Conservation (phyloP, 1,140 invertebrate genomes). For the Trypoxylus dichotomus region DNA sequence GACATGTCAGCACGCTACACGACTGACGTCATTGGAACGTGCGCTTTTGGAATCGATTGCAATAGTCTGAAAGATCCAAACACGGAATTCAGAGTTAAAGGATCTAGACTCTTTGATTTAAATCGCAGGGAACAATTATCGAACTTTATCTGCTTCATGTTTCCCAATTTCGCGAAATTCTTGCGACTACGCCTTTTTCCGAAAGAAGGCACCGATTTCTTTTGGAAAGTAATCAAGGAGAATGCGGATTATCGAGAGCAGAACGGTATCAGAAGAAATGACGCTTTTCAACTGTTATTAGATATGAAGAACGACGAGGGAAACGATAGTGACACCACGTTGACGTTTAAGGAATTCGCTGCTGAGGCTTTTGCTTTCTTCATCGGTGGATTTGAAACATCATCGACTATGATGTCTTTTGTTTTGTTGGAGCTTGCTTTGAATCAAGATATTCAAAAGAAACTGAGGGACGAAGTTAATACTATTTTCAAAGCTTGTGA, state of each 20-base stretch:
- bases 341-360: constrained; percentile 20
- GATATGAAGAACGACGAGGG: constrained; percentile 28
- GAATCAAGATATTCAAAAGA: constrained; percentile 54
- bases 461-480: constrained; percentile 55
- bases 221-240: constrained; percentile 36
- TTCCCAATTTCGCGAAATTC: constrained; percentile 28
- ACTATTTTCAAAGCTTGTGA: constrained; percentile 52
- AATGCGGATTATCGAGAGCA: constrained; percentile 39
- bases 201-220: constrained; percentile 37
- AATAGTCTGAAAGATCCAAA: constrained; percentile 58
- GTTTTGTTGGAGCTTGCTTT: constrained; percentile 55
- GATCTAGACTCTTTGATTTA: constrained; percentile 44
- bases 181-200: constrained; percentile 29
- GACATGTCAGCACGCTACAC: constrained; percentile 54
- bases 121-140: not conserved
- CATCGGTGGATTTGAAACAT: constrained; percentile 58
- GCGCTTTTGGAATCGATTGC: constrained; percentile 61
- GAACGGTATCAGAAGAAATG: constrained; percentile 33
- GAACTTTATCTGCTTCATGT: not conserved
- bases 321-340: not conserved
- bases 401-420: constrained; percentile 53
- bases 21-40: constrained; percentile 60
- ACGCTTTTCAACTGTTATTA: constrained; percentile 40
- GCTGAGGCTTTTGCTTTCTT: constrained; percentile 35
- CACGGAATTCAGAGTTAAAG: constrained; percentile 56